Conservation (phyloP, 2,113 vertebrate genomes). For the Microcebus ravelobensis region DNA sequence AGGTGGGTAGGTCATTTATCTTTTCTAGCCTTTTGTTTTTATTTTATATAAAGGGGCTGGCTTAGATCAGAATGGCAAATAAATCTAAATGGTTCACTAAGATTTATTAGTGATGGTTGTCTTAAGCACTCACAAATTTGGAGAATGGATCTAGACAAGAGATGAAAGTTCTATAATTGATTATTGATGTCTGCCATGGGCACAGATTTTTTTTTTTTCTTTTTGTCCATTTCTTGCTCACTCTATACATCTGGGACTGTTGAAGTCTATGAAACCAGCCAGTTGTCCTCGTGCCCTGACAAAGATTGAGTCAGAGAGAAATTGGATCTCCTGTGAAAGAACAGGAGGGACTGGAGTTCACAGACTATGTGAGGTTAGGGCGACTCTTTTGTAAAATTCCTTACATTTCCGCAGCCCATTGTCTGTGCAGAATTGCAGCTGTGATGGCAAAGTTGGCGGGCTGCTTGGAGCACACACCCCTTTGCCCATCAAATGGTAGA, state of each 20-base stretch:
- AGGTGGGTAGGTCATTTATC: not conserved
- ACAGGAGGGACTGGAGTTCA: slow-evolving; percentile 55
- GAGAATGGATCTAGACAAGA: not conserved
- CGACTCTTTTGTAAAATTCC: slow-evolving; percentile 68
- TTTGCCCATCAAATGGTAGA: slow-evolving; percentile 55
- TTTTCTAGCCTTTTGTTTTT: not conserved
- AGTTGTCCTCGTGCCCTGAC: slow-evolving; percentile 50
- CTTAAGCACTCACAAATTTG: not conserved
- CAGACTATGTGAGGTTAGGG: slow-evolving; percentile 66
- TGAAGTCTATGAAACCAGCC: slow-evolving; percentile 19
- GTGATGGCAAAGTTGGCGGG: slow-evolving; percentile 9
- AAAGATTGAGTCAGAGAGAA: slow-evolving; percentile 63
- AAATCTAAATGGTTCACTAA: not conserved
- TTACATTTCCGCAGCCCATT: slow-evolving; percentile 58
- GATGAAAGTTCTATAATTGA: slow-evolving; percentile 25
- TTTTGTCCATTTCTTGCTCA: not conserved
- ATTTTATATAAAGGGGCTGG: not conserved
- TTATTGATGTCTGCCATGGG: slow-evolving; percentile 60
- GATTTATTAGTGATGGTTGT: not conserved
- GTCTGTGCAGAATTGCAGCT: slow-evolving; percentile 64
- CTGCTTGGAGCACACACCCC: not conserved
- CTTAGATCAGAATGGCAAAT: not conserved
- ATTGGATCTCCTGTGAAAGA: slow-evolving; percentile 74
- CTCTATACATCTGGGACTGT: not conserved
- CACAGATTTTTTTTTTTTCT: not conserved